These are phyloP conservation scores for Anser cygnoides DNA, from an alignment of 2,113 vertebrate genomes.

Conservation along the genomic window DNA sequence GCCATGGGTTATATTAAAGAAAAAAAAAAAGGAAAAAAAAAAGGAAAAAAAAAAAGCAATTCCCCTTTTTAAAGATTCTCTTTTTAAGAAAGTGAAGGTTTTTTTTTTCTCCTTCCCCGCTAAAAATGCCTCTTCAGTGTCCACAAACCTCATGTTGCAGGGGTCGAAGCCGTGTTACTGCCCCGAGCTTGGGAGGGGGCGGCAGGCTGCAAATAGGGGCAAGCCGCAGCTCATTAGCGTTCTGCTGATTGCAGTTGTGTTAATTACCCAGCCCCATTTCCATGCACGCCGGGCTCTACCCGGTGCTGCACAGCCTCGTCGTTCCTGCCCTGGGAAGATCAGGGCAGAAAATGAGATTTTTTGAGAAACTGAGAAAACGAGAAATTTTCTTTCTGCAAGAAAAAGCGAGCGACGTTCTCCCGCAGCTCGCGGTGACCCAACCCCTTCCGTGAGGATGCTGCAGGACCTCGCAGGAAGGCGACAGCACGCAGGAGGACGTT, in stretches of 20 bases:
- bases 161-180: neutral
- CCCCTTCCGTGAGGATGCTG: neutral
- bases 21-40: neutral
- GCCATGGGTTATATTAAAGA: neutral
- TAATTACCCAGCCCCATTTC: neutral
- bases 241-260: neutral
- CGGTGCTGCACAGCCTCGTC: accelerated
- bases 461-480: neutral
- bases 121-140: neutral
- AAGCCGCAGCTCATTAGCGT: neutral
- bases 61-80: neutral
- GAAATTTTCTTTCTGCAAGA: neutral
- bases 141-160: neutral
- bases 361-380: too few relatives aligned
- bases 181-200: neutral
- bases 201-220: neutral
- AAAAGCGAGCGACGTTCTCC: neutral
- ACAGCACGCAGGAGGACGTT: neutral
- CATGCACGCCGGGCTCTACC: neutral
- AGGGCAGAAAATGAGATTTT: neutral
- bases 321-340: too few relatives aligned
- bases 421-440: accelerated
- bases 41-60: neutral
- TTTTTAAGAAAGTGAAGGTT: neutral
- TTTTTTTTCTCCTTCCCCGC: neutral